Evolutionary conservation across 2,113 vertebrate genomes (phyloP).

Genomic region (Neoarius graeffei): DNA sequence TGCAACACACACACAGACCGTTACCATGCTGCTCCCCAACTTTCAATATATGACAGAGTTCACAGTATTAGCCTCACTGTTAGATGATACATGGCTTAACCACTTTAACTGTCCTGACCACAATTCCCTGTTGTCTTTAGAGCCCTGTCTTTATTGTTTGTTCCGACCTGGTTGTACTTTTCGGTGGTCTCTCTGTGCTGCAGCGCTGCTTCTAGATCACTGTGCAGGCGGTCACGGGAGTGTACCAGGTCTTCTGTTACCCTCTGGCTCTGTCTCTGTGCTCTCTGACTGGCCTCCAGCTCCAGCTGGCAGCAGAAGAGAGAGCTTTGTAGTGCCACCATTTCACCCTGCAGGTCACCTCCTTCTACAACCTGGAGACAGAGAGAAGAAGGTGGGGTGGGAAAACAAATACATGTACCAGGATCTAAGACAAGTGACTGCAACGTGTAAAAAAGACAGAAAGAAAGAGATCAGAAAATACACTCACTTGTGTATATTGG

Average conservation of each 20-base stretch:
- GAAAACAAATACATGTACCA: not conserved
- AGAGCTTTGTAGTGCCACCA: conserved; percentile 81
- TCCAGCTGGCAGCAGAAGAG: conserved; percentile 88
- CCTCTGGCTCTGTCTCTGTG: conserved; percentile 78
- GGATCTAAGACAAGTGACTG: not conserved
- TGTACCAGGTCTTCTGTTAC: conserved; percentile 76
- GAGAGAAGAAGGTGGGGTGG: not conserved
- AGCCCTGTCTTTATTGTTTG: not conserved
- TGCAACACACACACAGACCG: conserved; percentile 57
- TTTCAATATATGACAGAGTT: not conserved
- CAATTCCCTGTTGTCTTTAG: not conserved
- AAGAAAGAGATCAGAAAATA: not conserved
- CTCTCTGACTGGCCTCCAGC: conserved; percentile 81
- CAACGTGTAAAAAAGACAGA: too few species aligned
- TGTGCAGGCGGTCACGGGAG: conserved; percentile 74
- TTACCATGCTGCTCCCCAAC: not conserved
- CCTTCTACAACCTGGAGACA: conserved; percentile 60
- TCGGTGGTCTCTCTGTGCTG: conserved; percentile 84
- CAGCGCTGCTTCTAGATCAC: conserved; percentile 75
- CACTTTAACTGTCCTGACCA: not conserved
- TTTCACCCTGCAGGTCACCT: conserved; percentile 73
- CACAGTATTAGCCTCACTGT: not conserved
- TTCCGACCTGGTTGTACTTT: conserved; percentile 86
- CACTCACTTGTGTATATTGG: conserved; percentile 77
- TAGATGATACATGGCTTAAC: not conserved